Base-by-base conservation (phyloP, 2,888 invertebrate species). In the Oithona nana region DNA sequence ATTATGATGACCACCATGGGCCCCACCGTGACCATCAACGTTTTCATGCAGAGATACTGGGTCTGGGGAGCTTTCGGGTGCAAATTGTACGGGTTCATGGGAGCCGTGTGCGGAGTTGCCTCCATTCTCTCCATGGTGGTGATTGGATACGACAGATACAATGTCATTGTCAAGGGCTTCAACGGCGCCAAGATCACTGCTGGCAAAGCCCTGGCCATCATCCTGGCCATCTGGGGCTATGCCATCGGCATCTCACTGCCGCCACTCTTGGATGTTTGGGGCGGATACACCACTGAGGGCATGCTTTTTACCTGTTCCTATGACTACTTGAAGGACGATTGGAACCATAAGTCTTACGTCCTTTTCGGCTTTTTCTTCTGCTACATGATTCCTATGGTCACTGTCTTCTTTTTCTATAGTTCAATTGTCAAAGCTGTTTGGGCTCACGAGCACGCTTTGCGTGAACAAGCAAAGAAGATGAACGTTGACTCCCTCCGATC, bases 281-380 rank as follows among this genome's bases (percentile, higher is more conserved):
- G 68, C 65, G 67, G 67, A 51, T 75, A 74, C 68, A 72, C 74
- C 28, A 72, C 73, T 6, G 75, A 75, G 66, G 75, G 75, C 26
- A 73, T 74, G 67, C 71, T 73, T 67, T 73, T 73, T 8, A 72
- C 57, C 73, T 66, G 75, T 65, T 73, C 74, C 2, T 72, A 73
- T 65, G 74, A 74, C 67, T 74, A 73, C 66, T 58, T 66, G 49
- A 64, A 57, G 26, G 64, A 66, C 24, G 63, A 58, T 28, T 26
- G n/a, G 24, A 57, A 64, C 57, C 59, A 62, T 48, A 59, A 67
- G 64, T 64, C 66, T 57, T 69, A 68, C 66, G 65, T 67, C 11
- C 61, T 68, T 49, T 31, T 68, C 55, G 64, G 64, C 39, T 58
- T 63, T n/a, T 8, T 56, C 51, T 64, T 57, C 54, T 63, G 64